Evolutionary conservation across 1,140 invertebrate species (phyloP), one percentile per base, ranked within the genome.

Genomic region (Cepaea nemoralis): DNA sequence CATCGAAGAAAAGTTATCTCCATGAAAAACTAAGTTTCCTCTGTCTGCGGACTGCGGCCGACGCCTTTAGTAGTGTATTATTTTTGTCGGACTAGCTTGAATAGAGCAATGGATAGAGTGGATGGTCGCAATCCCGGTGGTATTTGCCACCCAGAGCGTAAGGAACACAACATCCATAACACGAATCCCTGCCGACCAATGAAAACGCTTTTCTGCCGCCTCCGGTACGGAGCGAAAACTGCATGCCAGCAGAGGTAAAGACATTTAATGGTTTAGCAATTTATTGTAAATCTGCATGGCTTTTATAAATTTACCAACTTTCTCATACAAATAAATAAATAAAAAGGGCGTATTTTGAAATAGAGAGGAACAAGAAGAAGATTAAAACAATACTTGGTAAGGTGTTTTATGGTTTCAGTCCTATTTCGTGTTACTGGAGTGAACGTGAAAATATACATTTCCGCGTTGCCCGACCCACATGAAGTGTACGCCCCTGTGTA

Each of bases 81-180:
- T 55, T 22, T 24, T 22, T 55, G 50, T 55, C 2, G 50, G 50
- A 22, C 50, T 1, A 55, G 50, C 50, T 8, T 14, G 59, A 31
- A 63, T 6, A 31, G 27, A 31, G 59, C 27, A 5, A 63, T 63
- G 59, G 59, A 31, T 31, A 63, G 27, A 63, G 24, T 40, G 0
- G 37, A 42, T 3, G 35, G 69, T 70, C 35, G 40, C 69, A 5
- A 70, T 42, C 69, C 19, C 27, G 69, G 69, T 70, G 69, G 69
- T 70, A 70, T 70, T 8, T 70, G 69, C 69, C 69, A 70, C 69
- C 69, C 69, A 70, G 27, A 42, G 69, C 69, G 69, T 19, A 8
- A 35, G 37, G 69, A 70, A n/a, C 69, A 40, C 19, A 40, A 42
- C 40, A 22, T 70, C 37, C 40, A 70, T 6, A 70, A 42, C 69